Evolutionary conservation across 2,797 vertebrate genomes (phyloP), one percentile per base, ranked within the genome.

Genomic region (Coranthus polyacanthus): DNA sequence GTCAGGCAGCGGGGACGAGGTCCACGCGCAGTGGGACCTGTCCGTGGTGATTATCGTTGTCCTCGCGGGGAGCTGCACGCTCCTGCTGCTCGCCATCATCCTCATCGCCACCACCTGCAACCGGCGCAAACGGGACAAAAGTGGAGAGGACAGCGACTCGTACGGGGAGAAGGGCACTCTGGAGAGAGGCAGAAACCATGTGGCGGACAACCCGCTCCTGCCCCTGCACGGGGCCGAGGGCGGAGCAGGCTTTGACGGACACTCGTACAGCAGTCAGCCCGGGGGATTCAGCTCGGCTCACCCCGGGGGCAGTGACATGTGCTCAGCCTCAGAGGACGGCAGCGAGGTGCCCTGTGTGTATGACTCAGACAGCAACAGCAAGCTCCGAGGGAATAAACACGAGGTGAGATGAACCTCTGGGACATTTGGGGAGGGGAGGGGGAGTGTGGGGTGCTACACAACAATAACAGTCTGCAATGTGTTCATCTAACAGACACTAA

Each of bases 51-150:
- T 98, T 26, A 99, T 99, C 84, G 94, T 97, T 0, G 94, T 98
- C 47, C 92, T 99, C 38, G 97, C 97, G 0, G 97, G 97, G 34
- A 99, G 97, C 93, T 99, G 97, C 92, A 96, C 97, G 1, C 92
- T 98, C 70, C 94, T 99, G 45, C 94, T 99, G 77, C 94, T 96
- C 49, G 97, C 97, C 84, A 99, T 99, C 87, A 96, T 99, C 90
- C 94, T 97, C 78, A 99, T 99, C 0, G 97, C 97, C 77, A 97
- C 97, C 85, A 97, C 96, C 67, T 98, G 97, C 94, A 97, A 95
- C 87, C 92, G 94, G 57, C 95, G 94, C 68, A 96, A 94, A 81
- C 93, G 92, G 53, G 95, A 95, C 81, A 97, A 95, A 70, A 89
- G 86, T 76, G 91, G 57, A 7, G 94, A 92, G 2, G 61, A 94